Evolutionary conservation across 2,113 vertebrate species (phyloP).

Genomic region (Microcebus lehilahytsara): DNA sequence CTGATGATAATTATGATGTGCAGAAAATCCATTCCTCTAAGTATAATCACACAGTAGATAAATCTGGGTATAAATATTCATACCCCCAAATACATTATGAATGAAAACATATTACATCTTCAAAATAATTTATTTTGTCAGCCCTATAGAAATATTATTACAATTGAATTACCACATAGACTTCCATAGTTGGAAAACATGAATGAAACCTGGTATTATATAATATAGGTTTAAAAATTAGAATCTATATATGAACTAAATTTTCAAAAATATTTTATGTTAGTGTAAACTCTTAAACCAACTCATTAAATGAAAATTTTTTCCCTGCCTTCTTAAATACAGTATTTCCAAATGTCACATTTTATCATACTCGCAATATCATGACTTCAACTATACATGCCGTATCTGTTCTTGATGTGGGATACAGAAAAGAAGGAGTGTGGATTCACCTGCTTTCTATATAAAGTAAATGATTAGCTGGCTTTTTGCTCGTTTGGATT

Average conservation of each 20-base stretch:
- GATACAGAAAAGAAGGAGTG: background rate
- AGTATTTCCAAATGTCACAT: background rate
- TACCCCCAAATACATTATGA: slow-evolving; percentile 13
- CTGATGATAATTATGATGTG: background rate
- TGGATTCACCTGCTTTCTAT: background rate
- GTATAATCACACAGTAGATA: slow-evolving; percentile 5
- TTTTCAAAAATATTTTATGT: slow-evolving; percentile 38
- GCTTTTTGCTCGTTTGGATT: slow-evolving; percentile 48
- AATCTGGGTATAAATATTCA: slow-evolving; percentile 53
- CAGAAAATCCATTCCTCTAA: slow-evolving; percentile 13
- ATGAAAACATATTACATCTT: slow-evolving; percentile 39
- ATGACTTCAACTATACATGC: background rate
- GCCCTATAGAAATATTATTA: slow-evolving; percentile 29
- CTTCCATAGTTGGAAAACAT: slow-evolving; percentile 22
- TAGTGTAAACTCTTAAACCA: background rate
- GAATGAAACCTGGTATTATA: slow-evolving; percentile 19
- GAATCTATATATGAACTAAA: slow-evolving; percentile 2
- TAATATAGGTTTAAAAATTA: background rate
- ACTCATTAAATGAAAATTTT: background rate
- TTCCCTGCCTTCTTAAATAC: background rate
- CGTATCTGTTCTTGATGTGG: background rate
- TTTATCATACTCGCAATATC: slow-evolving; percentile 9
- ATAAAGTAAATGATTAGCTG: slow-evolving; percentile 40
- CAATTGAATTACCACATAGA: slow-evolving; percentile 34
- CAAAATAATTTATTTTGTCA: slow-evolving; percentile 49